Conservation (phyloP, 2,888 invertebrate genomes). For the Girardia tigrina region DNA sequence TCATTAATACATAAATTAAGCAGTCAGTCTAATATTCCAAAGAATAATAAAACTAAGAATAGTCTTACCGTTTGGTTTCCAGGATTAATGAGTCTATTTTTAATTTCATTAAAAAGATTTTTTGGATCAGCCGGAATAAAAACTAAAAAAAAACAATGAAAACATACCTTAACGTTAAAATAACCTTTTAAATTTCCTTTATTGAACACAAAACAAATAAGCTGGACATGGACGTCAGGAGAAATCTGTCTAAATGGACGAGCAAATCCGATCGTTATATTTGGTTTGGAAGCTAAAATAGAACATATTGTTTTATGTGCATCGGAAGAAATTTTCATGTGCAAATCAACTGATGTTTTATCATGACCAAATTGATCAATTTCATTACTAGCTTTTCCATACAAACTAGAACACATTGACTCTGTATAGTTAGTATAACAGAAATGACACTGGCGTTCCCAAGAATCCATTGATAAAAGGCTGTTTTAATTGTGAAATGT, state of each 20-base stretch:
- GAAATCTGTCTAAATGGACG: background rate
- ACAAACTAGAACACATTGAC: background rate
- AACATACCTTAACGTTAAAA: too few relatives aligned
- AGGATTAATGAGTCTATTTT: background rate
- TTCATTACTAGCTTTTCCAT: background rate
- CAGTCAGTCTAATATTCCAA: too few relatives aligned
- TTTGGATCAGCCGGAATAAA: slow-evolving; percentile 4
- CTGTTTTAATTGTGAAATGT: background rate
- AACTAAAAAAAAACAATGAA: background rate
- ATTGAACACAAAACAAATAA: background rate
- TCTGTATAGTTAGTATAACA: background rate
- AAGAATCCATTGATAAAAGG: background rate
- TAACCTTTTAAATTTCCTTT: background rate
- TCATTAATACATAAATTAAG: too few relatives aligned
- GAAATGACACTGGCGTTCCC: background rate
- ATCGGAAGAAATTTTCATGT: background rate
- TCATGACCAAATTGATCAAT: background rate
- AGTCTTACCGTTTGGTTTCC: too few relatives aligned
- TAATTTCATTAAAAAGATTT: background rate
- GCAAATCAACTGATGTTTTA: background rate
- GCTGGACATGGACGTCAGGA: background rate
- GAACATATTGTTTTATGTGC: background rate
- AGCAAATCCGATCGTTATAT: background rate
- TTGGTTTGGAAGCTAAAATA: background rate
- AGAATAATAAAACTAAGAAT: too few relatives aligned